These are phyloP conservation scores for Physeter macrocephalus DNA, from an alignment of 2,113 vertebrate species.

Conservation along the genomic window DNA sequence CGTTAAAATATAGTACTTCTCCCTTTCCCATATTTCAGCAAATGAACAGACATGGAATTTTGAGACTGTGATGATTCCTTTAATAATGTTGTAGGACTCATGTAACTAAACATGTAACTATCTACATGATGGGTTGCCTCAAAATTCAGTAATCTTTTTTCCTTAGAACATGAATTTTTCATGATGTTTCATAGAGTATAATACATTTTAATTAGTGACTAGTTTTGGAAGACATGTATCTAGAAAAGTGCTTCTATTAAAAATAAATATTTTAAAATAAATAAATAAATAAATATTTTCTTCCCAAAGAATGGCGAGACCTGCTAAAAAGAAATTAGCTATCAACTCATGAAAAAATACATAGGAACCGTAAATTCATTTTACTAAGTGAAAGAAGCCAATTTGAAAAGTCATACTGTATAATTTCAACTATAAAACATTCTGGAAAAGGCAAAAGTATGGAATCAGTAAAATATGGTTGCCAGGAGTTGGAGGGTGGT, in stretches of 20 bases:
- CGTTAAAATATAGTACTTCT: neutral
- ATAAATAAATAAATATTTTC: neutral
- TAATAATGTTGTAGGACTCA: neutral
- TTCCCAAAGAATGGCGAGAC: neutral
- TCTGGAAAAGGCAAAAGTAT: neutral
- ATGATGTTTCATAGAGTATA: neutral
- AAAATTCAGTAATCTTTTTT: neutral
- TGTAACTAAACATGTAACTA: neutral
- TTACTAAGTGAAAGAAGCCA: neutral
- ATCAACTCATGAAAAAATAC: neutral
- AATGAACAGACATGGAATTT: neutral
- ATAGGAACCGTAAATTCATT: neutral
- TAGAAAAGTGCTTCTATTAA: neutral
- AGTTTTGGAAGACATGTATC: neutral
- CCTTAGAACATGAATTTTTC: neutral
- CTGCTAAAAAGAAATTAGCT: neutral
- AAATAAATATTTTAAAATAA: neutral
- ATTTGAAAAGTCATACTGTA: neutral
- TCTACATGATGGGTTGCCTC: neutral
- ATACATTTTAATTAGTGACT: neutral
- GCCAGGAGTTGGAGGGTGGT: neutral
- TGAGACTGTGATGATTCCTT: neutral
- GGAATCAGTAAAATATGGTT: neutral
- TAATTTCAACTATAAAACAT: neutral
- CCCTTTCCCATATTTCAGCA: neutral